Evolutionary conservation across 2,888 invertebrate genomes (phyloP).

Genomic region (Drosophila nr. perissopoda): DNA sequence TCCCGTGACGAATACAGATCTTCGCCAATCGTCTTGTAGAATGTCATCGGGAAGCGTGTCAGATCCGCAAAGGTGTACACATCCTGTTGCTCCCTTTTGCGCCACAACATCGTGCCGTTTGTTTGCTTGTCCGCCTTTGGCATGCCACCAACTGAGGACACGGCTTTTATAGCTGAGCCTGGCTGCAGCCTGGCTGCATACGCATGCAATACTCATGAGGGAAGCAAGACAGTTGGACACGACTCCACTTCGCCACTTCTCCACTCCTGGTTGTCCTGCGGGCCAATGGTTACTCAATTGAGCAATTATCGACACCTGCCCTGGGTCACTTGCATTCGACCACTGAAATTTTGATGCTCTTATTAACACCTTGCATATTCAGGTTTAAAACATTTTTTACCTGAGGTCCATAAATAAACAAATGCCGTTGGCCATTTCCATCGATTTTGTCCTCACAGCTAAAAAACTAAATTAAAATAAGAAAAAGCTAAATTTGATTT

Average conservation of each 20-base stretch:
- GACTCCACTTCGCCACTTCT: not conserved
- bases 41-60: constrained; percentile 66
- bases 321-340: constrained; percentile 21
- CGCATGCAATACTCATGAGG: constrained; percentile 64
- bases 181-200: not conserved
- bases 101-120: constrained; percentile 44
- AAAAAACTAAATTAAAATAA: not conserved
- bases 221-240: constrained; percentile 44
- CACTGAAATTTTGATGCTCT: constrained; percentile 24
- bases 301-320: constrained; percentile 64
- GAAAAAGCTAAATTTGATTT: not conserved
- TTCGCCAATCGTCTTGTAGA: constrained; percentile 79
- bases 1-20: constrained; percentile 71
- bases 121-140: not conserved
- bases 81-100: constrained; percentile 32
- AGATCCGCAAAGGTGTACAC: constrained; percentile 65
- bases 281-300: constrained; percentile 25
- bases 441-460: too few species aligned
- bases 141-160: not conserved
- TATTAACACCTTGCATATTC: constrained; percentile 10
- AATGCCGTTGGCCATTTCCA: not conserved
- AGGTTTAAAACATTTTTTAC: not conserved
- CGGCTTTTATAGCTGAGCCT: constrained; percentile 36
- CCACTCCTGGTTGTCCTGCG: not conserved
- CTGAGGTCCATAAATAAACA: not conserved